A percentile compares a stretch with the other conserved stretches of the same genome.
Conservation (phyloP, 2,113 vertebrate species). For the Neofelis nebulosa region DNA sequence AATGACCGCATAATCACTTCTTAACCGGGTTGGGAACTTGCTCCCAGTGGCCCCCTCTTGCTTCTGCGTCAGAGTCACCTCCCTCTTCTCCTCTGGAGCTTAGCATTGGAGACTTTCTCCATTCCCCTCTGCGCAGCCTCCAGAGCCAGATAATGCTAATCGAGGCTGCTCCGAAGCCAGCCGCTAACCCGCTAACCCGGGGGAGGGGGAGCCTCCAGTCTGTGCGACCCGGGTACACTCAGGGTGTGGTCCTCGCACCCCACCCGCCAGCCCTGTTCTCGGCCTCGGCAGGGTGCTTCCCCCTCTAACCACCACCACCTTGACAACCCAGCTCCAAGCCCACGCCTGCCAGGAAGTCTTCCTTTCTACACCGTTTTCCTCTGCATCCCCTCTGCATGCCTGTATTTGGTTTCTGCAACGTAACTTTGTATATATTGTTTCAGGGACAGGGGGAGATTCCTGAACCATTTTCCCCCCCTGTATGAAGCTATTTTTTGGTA, state of each 20-base stretch:
- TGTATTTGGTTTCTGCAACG: constrained; percentile 55
- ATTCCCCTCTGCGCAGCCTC: not conserved
- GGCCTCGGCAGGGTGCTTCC: not conserved
- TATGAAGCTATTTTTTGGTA: constrained; percentile 21
- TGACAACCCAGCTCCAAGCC: not conserved
- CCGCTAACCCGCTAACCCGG: not conserved
- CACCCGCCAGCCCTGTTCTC: not conserved
- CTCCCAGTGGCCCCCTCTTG: not conserved
- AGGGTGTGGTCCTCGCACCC: not conserved
- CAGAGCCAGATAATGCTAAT: not conserved
- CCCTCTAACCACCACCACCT: not conserved
- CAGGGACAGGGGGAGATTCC: constrained; percentile 55
- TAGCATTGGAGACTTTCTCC: not conserved
- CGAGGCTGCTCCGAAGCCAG: not conserved
- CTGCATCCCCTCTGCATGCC: not conserved
- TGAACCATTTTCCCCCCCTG: not conserved
- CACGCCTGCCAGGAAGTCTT: constrained; percentile 28
- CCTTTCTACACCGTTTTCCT: constrained; percentile 10
- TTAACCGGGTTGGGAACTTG: constrained; percentile 13
- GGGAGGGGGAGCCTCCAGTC: not conserved
- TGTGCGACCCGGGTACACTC: not conserved
- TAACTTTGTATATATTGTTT: constrained; percentile 23
- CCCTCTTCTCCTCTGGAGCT: not conserved
- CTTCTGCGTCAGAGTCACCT: not conserved
- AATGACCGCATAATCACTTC: not conserved